These are phyloP conservation scores for Brachymystax lenok DNA, from an alignment of 2,797 vertebrate species.

Conservation along the genomic window DNA sequence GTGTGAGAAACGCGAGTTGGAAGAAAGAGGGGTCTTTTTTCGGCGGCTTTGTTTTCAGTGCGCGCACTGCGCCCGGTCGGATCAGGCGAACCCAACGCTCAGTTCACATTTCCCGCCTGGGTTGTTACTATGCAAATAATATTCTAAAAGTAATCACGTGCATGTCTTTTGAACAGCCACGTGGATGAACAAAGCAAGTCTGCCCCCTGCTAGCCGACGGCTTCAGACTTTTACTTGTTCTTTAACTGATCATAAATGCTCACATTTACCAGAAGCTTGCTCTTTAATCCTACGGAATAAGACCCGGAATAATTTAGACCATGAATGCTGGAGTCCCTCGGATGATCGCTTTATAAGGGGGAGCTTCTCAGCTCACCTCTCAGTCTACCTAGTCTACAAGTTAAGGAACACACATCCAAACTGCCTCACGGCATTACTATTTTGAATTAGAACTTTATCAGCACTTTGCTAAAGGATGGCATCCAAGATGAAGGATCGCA, in stretches of 20 bases:
- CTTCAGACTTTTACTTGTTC: conserved; percentile 80
- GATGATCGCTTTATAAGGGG: conserved; percentile 89
- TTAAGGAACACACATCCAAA: conserved; percentile 51
- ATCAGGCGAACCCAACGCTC: conserved; percentile 72
- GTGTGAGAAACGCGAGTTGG: conserved; percentile 83
- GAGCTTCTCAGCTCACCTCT: conserved; percentile 54
- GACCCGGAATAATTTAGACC: conserved; percentile 88
- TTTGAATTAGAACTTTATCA: conserved; percentile 36
- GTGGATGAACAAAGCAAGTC: conserved; percentile 96
- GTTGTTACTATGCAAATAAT: conserved; percentile 86
- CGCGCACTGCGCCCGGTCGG: conserved; percentile 78
- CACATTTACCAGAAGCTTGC: conserved; percentile 85
- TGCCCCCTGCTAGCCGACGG: conserved; percentile 80
- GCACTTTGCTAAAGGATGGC: conserved; percentile 76
- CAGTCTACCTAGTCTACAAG: conserved; percentile 69
- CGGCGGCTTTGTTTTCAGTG: conserved; percentile 77
- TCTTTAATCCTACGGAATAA: conserved; percentile 91
- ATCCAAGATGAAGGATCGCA: conserved; percentile 91
- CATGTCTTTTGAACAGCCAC: conserved; percentile 89
- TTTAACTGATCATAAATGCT: conserved; percentile 92
- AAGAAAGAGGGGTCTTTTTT: conserved; percentile 77
- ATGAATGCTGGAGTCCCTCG: conserved; percentile 80
- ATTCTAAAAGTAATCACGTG: conserved; percentile 86
- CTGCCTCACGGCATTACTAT: conserved; percentile 14
- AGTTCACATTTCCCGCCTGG: conserved; percentile 77